Evolutionary conservation across 1,140 invertebrate species (phyloP).

Genomic region (Macrotrachela quadricornifera): DNA sequence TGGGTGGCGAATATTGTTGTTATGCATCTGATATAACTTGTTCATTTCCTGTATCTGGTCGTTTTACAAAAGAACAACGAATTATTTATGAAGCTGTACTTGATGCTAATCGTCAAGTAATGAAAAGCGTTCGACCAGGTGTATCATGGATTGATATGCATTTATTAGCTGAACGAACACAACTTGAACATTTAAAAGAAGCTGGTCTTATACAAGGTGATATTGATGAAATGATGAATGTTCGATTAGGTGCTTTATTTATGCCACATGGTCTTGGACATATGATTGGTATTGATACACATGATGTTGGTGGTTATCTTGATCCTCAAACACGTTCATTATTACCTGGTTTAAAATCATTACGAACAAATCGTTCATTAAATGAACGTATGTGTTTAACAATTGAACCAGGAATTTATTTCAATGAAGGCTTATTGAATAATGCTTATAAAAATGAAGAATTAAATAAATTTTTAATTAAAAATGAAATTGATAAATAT

Average conservation of each 20-base stretch:
- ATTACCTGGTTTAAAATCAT: slow-evolving; percentile 45
- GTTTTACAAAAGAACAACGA: slow-evolving; percentile 75
- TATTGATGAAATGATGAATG: slow-evolving; percentile 62
- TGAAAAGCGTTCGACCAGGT: slow-evolving; percentile 53
- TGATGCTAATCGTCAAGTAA: slow-evolving; percentile 56
- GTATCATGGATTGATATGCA: slow-evolving; percentile 88
- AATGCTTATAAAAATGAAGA: slow-evolving; percentile 31
- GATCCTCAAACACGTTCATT: slow-evolving; percentile 14
- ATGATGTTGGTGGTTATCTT: slow-evolving; percentile 81
- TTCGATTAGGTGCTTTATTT: slow-evolving; percentile 54
- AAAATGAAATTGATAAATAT: slow-evolving; percentile 47
- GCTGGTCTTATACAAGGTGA: slow-evolving; percentile 57
- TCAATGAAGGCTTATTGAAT: slow-evolving; percentile 46
- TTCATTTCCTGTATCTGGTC: slow-evolving; percentile 78
- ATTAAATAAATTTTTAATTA: slow-evolving; percentile 47
- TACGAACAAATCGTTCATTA: slow-evolving; percentile 61
- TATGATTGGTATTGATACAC: slow-evolving; percentile 75
- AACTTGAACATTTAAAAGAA: slow-evolving; percentile 50
- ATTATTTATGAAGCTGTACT: slow-evolving; percentile 75
- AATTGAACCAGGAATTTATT: slow-evolving; percentile 88
- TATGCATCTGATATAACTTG: slow-evolving; percentile 93
- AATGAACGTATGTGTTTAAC: slow-evolving; percentile 71
- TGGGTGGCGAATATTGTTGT: slow-evolving; percentile 90
- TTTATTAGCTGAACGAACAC: slow-evolving; percentile 50
- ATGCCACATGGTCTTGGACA: slow-evolving; percentile 93